phyloP scores from a whole-genome alignment of 2,113 vertebrate species.

The Elaphurus davidianus region DNA sequence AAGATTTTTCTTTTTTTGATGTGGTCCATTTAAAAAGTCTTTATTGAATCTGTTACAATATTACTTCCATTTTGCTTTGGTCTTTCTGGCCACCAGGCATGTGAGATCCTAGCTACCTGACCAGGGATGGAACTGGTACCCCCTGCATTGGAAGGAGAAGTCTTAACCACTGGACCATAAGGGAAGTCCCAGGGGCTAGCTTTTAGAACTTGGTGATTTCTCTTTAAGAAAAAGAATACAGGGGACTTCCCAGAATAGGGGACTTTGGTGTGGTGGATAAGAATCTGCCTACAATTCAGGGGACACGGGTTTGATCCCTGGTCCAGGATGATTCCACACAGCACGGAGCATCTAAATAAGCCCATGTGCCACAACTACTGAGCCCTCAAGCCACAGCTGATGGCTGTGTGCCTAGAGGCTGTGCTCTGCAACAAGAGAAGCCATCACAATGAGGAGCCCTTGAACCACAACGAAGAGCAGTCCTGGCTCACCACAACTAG shows the following conservation, averaged over 20 bases:
- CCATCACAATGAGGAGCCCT: background rate
- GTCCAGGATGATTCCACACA: background rate
- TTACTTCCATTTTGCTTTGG: background rate
- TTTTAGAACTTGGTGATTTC: background rate
- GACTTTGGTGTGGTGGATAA: background rate
- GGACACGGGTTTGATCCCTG: background rate
- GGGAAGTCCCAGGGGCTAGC: background rate
- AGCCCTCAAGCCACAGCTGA: background rate
- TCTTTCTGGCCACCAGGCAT: background rate
- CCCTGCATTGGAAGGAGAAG: background rate
- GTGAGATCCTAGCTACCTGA: background rate
- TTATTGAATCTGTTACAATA: background rate
- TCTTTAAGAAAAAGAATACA: background rate
- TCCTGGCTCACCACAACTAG: background rate
- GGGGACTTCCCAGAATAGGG: background rate
- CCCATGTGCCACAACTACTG: background rate
- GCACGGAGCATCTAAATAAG: background rate
- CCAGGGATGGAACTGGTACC: background rate
- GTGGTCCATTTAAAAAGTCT: background rate
- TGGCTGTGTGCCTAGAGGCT: background rate
- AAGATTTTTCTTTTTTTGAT: background rate
- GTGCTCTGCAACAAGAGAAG: background rate
- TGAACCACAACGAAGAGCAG: background rate
- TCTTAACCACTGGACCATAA: background rate
- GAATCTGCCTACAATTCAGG: background rate